Evolutionary conservation across 2,797 vertebrate species (phyloP).

Genomic region (Xenops minutus): DNA sequence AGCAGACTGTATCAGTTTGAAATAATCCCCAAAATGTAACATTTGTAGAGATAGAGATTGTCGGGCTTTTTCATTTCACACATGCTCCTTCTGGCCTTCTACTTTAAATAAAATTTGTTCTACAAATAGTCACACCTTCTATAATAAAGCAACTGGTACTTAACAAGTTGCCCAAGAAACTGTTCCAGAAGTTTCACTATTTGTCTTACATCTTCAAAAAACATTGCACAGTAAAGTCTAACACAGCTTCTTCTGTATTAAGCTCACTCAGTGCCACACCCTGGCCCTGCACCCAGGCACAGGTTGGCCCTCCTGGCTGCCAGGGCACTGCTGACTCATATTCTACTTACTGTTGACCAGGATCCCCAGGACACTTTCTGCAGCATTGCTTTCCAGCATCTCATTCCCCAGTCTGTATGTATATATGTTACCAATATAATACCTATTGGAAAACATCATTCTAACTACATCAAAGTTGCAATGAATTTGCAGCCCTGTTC

Average conservation of each 20-base stretch:
- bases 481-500: background rate
- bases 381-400: background rate
- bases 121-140: background rate
- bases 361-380: background rate
- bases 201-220: background rate
- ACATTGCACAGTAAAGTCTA: background rate
- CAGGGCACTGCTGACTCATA: background rate
- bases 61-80: background rate
- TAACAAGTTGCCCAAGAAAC: accelerated
- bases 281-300: no score
- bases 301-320: background rate
- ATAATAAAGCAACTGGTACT: background rate
- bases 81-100: background rate
- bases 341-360: background rate
- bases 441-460: background rate
- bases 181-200: background rate
- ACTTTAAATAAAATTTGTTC: background rate
- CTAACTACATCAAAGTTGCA: background rate
- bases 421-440: background rate
- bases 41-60: background rate
- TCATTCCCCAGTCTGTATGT: background rate
- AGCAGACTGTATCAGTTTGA: background rate
- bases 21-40: background rate
- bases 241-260: background rate
- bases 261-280: background rate